Evolutionary conservation across 1,140 invertebrate species (phyloP).

Genomic region (Leptoteleia sp.): DNA sequence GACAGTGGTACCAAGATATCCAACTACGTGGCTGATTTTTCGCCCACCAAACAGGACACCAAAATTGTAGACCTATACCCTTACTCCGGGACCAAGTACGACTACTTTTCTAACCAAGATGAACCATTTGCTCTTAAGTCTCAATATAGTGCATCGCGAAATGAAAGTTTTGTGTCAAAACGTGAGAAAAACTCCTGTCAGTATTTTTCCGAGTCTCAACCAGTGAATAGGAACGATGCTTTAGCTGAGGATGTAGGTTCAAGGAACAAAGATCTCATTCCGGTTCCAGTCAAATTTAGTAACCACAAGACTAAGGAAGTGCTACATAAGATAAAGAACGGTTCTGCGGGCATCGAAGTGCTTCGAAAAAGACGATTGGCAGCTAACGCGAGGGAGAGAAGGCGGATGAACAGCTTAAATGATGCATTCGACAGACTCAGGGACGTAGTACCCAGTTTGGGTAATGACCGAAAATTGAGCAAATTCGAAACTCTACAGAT

Average conservation of each 20-base stretch:
- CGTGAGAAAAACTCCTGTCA: constrained; percentile 49
- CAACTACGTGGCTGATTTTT: constrained; percentile 6
- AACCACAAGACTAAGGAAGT: constrained; percentile 68
- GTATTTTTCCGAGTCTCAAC: constrained; percentile 7
- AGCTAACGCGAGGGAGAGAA: constrained; percentile 89
- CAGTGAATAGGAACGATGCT: constrained; percentile 61
- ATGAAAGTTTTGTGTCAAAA: constrained; percentile 46
- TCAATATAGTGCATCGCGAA: constrained; percentile 59
- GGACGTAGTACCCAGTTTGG: constrained; percentile 89
- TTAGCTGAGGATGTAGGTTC: constrained; percentile 3
- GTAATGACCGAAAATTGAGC: constrained; percentile 89
- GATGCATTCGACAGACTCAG: constrained; percentile 90
- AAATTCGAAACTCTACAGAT: constrained; percentile 95
- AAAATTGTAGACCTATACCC: constrained; percentile 34
- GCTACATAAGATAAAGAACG: constrained; percentile 74
- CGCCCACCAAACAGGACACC: constrained; percentile 47
- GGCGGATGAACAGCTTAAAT: constrained; percentile 91
- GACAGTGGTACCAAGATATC: constrained; percentile 43
- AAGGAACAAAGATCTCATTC: constrained; percentile 20
- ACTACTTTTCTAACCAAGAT: constrained; percentile 50
- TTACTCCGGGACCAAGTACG: constrained; percentile 43
- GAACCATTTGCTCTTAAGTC: constrained; percentile 9
- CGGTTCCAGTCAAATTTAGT: constrained; percentile 49
- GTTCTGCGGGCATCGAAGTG: constrained; percentile 82
- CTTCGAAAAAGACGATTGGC: constrained; percentile 85